A percentile compares a stretch with the other conserved stretches of the same genome.
phyloP scores from a whole-genome alignment of 1,140 invertebrate species.

The Drosophila rufa region DNA sequence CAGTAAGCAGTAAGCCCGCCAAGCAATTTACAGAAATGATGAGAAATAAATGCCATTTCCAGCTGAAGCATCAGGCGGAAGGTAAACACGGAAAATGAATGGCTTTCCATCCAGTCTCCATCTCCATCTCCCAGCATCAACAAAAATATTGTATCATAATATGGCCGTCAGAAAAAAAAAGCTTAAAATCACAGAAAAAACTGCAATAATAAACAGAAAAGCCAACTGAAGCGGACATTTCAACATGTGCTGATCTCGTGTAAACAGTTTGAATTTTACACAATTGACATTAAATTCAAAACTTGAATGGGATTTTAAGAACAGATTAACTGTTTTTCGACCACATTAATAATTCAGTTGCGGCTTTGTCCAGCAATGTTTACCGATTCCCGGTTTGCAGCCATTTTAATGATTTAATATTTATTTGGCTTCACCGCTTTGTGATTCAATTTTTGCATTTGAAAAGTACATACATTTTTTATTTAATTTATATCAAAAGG shows the following conservation, averaged over 20 bases:
- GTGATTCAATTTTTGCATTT: conserved; percentile 10
- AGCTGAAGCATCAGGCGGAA: conserved; percentile 1
- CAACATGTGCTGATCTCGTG: conserved; percentile 3
- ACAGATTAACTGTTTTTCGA: conserved; percentile 25
- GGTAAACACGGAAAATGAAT: conserved; percentile 32
- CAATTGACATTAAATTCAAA: conserved; percentile 22
- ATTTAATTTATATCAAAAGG: neutral
- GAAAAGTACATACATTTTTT: neutral
- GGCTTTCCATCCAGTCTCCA: neutral
- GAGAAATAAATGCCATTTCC: conserved; percentile 20
- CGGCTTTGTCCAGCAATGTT: conserved; percentile 19
- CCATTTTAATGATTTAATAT: conserved; percentile 28
- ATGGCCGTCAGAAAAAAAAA: neutral
- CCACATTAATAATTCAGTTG: conserved; percentile 32
- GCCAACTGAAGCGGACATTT: conserved; percentile 16
- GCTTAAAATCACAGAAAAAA: conserved; percentile 9
- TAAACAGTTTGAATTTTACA: conserved; percentile 25
- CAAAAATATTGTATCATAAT: conserved; percentile 23
- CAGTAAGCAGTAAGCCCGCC: neutral
- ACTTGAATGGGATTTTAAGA: conserved; percentile 16
- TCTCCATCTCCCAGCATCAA: neutral
- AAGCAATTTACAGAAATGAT: conserved; percentile 15
- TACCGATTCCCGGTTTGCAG: conserved; percentile 6
- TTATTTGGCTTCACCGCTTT: conserved; percentile 15
- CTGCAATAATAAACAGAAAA: conserved; percentile 25